Conservation (phyloP, 2,113 vertebrate genomes). For the Percopsis transmontana region DNA sequence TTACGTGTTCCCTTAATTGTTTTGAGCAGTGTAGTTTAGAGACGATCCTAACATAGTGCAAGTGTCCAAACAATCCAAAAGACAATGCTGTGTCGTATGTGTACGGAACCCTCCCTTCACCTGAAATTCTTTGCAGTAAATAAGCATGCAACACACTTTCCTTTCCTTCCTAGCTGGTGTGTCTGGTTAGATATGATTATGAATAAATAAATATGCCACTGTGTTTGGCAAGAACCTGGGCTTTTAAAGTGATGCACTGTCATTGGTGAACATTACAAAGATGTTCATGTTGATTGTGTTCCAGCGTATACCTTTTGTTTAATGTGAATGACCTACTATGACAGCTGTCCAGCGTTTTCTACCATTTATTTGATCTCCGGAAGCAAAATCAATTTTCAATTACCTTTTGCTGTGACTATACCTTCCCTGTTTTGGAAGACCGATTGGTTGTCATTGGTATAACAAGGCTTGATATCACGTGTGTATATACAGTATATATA, state of each 20-base stretch:
- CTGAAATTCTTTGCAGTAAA: no score
- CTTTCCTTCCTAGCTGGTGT: neutral
- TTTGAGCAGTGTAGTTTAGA: no score
- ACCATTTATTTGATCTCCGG: neutral
- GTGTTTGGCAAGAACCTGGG: neutral
- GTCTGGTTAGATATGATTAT: no score
- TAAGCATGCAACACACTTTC: no score
- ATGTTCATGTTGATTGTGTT: neutral
- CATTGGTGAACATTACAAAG: neutral
- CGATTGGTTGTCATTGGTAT: neutral
- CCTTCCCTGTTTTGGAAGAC: neutral
- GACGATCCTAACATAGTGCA: no score
- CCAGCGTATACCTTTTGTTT: neutral
- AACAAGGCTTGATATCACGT: neutral
- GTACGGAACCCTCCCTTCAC: no score
- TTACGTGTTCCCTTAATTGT: no score
- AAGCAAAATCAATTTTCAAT: neutral
- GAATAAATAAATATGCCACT: neutral
- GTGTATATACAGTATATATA: no score
- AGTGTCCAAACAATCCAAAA: no score
- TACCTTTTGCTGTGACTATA: neutral
- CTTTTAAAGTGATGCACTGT: neutral
- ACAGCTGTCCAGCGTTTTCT: conserved; percentile 2
- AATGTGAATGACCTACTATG: neutral
- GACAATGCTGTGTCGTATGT: no score